phyloP scores from a whole-genome alignment of 2,888 invertebrate species.

The Meliscaeva auricollis region DNA sequence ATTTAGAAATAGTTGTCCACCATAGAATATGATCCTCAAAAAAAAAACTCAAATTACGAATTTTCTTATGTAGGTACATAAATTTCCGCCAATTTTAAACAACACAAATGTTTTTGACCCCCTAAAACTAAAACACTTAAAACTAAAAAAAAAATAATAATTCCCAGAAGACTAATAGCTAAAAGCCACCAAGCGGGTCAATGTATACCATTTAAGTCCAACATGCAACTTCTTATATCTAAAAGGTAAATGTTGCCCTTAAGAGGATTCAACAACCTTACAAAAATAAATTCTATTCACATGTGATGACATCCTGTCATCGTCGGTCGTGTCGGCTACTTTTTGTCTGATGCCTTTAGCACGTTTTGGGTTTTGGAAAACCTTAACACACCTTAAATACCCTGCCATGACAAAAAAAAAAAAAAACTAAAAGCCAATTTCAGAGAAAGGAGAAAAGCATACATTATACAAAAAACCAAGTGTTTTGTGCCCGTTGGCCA shows the following conservation, averaged over 20 bases:
- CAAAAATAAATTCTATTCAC: neutral
- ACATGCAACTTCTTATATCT: neutral
- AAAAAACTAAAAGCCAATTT: constrained; percentile 21
- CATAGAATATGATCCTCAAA: too few species aligned
- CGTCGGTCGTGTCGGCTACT: too few species aligned
- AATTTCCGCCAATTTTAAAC: too few species aligned
- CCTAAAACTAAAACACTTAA: too few species aligned
- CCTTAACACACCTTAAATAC: constrained; percentile 19
- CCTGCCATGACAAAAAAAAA: neutral
- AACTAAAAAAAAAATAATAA: neutral
- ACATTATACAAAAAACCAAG: neutral
- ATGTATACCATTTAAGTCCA: neutral
- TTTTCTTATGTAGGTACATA: too few species aligned
- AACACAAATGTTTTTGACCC: too few species aligned
- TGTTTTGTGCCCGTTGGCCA: neutral
- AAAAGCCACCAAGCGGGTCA: constrained; percentile 6
- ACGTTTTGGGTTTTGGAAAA: neutral
- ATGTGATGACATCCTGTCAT: constrained; percentile 1
- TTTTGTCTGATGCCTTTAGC: neutral
- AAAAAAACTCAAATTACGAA: too few species aligned
- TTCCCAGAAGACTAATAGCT: neutral
- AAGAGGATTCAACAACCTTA: constrained; percentile 20
- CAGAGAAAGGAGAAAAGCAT: neutral
- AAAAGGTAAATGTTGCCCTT: neutral
- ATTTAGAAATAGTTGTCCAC: too few species aligned